Evolutionary conservation across 2,888 invertebrate species (phyloP), one percentile per base, ranked within the genome.

Genomic region (Cryptocheilus praepositus): DNA sequence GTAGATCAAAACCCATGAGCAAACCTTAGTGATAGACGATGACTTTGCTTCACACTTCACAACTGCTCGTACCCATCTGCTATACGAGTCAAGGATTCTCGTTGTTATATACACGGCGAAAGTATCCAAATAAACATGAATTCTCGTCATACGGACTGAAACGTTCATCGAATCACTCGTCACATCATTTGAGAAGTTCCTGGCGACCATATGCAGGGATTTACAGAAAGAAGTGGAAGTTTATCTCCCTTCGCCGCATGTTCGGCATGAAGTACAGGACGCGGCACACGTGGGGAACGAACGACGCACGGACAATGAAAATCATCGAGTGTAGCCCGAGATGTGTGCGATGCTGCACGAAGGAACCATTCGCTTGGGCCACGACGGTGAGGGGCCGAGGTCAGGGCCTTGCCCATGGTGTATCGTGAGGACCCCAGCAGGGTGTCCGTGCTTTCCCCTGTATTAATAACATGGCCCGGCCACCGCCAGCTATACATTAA

Each of bases 371-470:
- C 68, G 64, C 52, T 44, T 56, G 69, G 71, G 73, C 60, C 69
- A 77, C 71, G 36, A 36, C 36, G 73, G 70, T 54, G 65, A 68
- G 71, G 71, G 61, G 67, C 69, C 54, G 76, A 77, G 83, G 83
- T 83, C 83, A 81, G 79, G 77, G 80, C 78, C 83, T 82, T 80
- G 79, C 76, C 77, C 80, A 71, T 74, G 79, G 77, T 70, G 66
- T 76, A 82, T 82, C 82, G 82, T 81, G 83, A 83, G 82, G 82
- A 80, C 79, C 83, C 22, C 83, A 83, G 83, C 83, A 79, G 83
- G 83, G 77, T 77, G 80, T 76, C 82, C 71, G 68, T 81, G 77
- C 80, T 83, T 82, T 79, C 71, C 79, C 78, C 75, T 68, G 77
- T 81, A 83, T 82, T 82, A 83, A 83, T 82, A 82, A 81, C 76